Base-by-base conservation (phyloP, 2,888 invertebrate genomes). In the Drosophila gaucha region DNA sequence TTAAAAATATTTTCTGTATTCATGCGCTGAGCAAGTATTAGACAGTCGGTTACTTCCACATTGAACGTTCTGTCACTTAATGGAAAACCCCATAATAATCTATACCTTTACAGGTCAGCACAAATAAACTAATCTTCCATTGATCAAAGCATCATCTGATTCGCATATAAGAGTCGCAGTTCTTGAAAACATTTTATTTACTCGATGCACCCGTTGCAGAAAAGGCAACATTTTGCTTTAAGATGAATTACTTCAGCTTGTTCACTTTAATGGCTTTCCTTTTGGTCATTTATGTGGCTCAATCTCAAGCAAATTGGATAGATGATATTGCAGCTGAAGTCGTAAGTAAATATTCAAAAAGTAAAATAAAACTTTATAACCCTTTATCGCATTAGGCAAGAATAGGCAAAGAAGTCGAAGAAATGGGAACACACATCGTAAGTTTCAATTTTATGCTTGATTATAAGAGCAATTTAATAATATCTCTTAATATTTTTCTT, bases 131-230 rank as follows among this genome's bases (percentile, higher is more conserved):
- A 18, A 43, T 24, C 16, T 28, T 16, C 26, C 10, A 16, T n/a
- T n/a, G n/a, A n/a, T n/a, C n/a, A n/a, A n/a, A n/a, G n/a, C n/a
- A n/a, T n/a, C n/a, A n/a, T n/a, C 16, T 18, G 5, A 3, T 4
- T 2, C 24, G 24, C 9, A 57, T 57, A 30, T 31, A 57, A 56
- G 56, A 56, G 12, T 18, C 18, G n/a, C 38, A 1, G 5, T 12
- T 12, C 20, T 1, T 1, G 1, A 22, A 10, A 43, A 9, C n/a
- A 9, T 2, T 22, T 36, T 10, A 59, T 16, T 43, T 28, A 9
- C 16, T 14, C 1, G 1, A 18, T 18, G 30, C 16, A 44, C 3
- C 28, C 3, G 16, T 3, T 12, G 26, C 14, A 10, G 10, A 1
- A 41, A 41, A 10, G 24, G 10, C 41, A 14, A 41, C 5, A 24